Evolutionary conservation across 2,888 invertebrate species (phyloP), one percentile per base, ranked within the genome.

Genomic region (Ferdinandea cuprea): DNA sequence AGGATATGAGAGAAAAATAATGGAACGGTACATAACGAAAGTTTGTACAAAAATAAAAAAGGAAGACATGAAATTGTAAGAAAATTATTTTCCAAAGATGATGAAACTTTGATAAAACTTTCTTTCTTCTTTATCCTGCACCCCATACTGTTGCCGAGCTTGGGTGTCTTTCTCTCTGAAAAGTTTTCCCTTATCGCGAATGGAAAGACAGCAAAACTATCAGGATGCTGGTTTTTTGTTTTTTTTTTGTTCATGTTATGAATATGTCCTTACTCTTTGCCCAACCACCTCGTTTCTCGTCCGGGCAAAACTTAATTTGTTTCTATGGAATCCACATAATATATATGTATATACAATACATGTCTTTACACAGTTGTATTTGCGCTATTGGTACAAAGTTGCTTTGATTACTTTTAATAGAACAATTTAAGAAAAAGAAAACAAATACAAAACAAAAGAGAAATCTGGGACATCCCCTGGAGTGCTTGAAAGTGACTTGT

Each of bases 391-490:
- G 61, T 40, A 80, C 80, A 80, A 69, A 80, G 81, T 81, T 81
- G 65, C 81, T 81, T 81, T 81, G 81, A 81, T 81, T 71, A 81
- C 76, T 81, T 81, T 81, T 81, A 77, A 81, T 81, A 81, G 69
- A 81, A 81, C 77, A 77, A 77, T 81, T 71, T 77, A 76, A 32
- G 44, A 17, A 77, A 59, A 69, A 58, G 19, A 50, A 69, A 56
- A 42, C 37, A 37, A 37, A 37, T n/a, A 35, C 5, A 5, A 4
- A 13, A 42, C 8, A 11, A 46, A 6, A 17, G 7, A 28, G 32
- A 32, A 35, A 72, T 54, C 42, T 40, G 42, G 63, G 54, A 73
- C 61, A 73, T 63, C 52, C 40, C 30, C 15, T 40, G 19, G 42
- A 21, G 66, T 54, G 40, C 7, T 40, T 52, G 8, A 35, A 46